A percentile compares a stretch with the other conserved stretches of the same genome.
Conservation (phyloP, 2,888 invertebrate species). For the Spodoptera littoralis region DNA sequence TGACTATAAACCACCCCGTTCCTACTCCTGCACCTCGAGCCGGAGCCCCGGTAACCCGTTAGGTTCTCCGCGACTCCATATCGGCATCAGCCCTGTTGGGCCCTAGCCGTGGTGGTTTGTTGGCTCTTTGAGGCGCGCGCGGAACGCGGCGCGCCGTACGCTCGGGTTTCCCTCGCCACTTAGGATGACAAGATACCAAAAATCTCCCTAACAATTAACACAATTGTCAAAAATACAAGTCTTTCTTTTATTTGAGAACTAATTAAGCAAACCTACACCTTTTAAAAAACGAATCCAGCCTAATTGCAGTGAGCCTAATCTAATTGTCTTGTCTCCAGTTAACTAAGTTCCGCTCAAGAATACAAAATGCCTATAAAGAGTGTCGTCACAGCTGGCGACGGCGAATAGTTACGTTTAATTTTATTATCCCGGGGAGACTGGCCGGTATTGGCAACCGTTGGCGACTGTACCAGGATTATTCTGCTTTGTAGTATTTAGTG, state of each 20-base stretch:
- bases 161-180: too few species aligned
- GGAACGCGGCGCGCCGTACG: too few species aligned
- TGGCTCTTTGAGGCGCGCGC: too few species aligned
- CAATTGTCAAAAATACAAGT: too few species aligned
- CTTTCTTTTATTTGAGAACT: neutral
- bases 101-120: too few species aligned
- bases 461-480: conserved; percentile 43
- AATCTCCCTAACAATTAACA: too few species aligned
- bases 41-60: too few species aligned
- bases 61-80: too few species aligned
- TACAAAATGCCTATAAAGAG: conserved; percentile 49
- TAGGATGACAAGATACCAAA: too few species aligned
- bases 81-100: too few species aligned
- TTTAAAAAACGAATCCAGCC: conserved; percentile 20
- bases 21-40: too few species aligned
- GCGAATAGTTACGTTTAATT: conserved; percentile 56
- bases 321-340: conserved; percentile 39
- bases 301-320: conserved; percentile 41
- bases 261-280: conserved; percentile 21
- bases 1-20: too few species aligned
- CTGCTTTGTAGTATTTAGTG: conserved; percentile 44
- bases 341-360: conserved; percentile 48
- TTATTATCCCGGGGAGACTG: conserved; percentile 50
- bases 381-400: conserved; percentile 42
- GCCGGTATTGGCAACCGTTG: conserved; percentile 47